Conservation (phyloP, 2,113 vertebrate species). For the Tupaia chinensis region DNA sequence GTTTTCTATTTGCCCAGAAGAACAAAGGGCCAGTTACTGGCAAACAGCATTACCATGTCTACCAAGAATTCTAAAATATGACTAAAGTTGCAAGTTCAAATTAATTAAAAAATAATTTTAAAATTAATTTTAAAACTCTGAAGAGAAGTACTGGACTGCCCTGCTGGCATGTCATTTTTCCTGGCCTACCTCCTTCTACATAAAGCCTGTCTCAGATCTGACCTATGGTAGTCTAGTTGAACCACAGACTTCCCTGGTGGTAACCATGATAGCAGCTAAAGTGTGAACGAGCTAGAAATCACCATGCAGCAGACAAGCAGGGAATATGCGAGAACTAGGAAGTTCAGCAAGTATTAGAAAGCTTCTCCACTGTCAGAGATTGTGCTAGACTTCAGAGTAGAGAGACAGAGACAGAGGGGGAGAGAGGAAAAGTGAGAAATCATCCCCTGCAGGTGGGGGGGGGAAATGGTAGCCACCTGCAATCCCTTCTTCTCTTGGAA, state of each 20-base stretch:
- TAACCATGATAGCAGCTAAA: not conserved
- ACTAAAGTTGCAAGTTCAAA: too few relatives aligned
- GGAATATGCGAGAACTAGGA: not conserved
- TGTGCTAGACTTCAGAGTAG: not conserved
- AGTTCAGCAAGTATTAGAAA: constrained; percentile 4
- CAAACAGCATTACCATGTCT: too few relatives aligned
- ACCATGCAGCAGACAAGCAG: not conserved
- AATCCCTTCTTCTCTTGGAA: too few relatives aligned
- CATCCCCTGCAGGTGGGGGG: too few relatives aligned
- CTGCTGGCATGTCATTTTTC: not conserved
- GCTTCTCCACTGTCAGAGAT: not conserved
- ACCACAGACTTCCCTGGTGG: not conserved
- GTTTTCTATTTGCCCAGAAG: too few relatives aligned
- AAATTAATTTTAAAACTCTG: too few relatives aligned
- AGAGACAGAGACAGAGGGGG: not conserved
- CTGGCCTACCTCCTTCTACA: not conserved
- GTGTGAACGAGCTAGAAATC: not conserved
- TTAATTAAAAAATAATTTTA: too few relatives aligned
- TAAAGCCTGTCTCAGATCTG: not conserved
- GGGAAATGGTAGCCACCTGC: too few relatives aligned
- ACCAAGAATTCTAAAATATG: too few relatives aligned
- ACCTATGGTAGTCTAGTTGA: not conserved
- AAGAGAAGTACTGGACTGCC: not conserved
- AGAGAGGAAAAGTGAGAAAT: too few relatives aligned
- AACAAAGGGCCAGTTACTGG: too few relatives aligned